Conservation (phyloP, 2,888 invertebrate species). For the Andrena haemorrhoa region DNA sequence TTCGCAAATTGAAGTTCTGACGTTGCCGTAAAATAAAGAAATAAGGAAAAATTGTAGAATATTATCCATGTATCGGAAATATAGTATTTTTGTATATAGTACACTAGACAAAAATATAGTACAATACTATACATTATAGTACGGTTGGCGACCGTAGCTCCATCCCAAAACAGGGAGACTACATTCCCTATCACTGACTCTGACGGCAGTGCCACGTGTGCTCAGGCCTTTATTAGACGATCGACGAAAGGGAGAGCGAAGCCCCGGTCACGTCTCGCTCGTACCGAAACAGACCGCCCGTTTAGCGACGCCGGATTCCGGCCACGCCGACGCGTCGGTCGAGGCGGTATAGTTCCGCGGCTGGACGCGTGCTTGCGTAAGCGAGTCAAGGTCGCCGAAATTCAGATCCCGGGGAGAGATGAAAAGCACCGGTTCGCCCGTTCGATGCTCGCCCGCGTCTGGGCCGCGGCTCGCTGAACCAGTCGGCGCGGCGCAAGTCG, state of each 20-base stretch:
- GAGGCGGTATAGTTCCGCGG: neutral
- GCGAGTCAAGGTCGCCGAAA: slow-evolving; percentile 23
- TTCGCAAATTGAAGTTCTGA: no score
- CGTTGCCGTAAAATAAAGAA: no score
- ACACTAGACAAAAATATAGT: no score
- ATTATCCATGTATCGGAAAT: no score
- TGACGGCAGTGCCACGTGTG: no score
- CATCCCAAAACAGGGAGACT: no score
- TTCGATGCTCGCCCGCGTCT: neutral
- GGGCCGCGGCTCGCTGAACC: slow-evolving; percentile 70
- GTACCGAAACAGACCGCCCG: neutral
- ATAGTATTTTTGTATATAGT: no score
- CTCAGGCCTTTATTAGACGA: neutral
- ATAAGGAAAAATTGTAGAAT: no score
- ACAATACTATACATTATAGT: no score
- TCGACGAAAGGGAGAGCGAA: slow-evolving; percentile 9
- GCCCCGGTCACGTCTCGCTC: neutral
- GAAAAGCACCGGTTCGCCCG: slow-evolving; percentile 5
- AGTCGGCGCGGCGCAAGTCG: slow-evolving; percentile 61
- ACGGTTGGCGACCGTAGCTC: no score
- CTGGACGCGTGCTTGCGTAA: neutral
- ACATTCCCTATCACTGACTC: no score
- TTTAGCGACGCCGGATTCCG: neutral
- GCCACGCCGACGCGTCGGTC: neutral
- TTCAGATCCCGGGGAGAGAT: slow-evolving; percentile 5